Base-by-base conservation (phyloP, 2,797 vertebrate species). In the Alfaro cultratus region DNA sequence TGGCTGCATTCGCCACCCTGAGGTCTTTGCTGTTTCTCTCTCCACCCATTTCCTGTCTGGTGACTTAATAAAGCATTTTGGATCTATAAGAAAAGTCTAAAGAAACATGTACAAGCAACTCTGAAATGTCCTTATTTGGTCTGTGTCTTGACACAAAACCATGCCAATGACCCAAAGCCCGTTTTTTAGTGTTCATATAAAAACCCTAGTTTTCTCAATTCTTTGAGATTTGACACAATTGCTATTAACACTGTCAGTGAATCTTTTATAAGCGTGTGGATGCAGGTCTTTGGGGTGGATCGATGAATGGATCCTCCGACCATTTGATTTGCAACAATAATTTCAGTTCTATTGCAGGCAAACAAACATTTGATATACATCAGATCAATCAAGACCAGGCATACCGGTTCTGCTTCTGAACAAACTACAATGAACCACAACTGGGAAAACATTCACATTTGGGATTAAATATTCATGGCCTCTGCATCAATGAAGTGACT, bases 401-500 rank as follows among this genome's bases (percentile, higher is more conserved):
- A 62, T 74, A 16, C 5, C 26, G 23, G 60, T 41, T 34, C 55
- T n/a, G n/a, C 46, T 71, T 78, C 76, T 1, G 70, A 11, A 11
- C 16, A 23, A 68, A 76, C 31, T 75, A 31, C 49, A 49, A 9
- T 21, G 62, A 76, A 79, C 74, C 75, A 57, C 81, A 77, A 55
- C 77, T 41, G 77, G 70, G 68, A 84, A 7, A 64, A 73, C 26
- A 34, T 43, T 29, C 75, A 89, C 85, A 83, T 78, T 67, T 75
- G 16, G 31, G 41, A 41, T 90, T 62, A 79, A 91, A 89, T 84
- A 89, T 88, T 90, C 60, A 91, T 71, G 10, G 23, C 62, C 78
- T 89, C 79, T 47, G 81, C 81, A 83, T 80, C 71, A 70, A 45
- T 5, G 41, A 75, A 82, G 79, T 82, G 76, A 76, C 82, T 82